Conservation (phyloP, 2,888 invertebrate genomes). For the Dioctria linearis region DNA sequence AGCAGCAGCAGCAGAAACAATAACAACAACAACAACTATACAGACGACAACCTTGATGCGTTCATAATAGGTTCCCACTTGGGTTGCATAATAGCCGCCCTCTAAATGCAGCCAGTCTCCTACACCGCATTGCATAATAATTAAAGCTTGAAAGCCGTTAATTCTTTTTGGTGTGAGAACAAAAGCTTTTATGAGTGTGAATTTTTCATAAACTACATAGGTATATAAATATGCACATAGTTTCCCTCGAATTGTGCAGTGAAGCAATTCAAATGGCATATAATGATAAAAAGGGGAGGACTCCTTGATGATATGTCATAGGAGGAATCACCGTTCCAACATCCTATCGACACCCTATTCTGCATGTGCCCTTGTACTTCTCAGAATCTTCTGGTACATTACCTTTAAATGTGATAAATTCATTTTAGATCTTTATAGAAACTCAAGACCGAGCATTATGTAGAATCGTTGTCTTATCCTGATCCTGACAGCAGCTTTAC, state of each 20-base stretch:
- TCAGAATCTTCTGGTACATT: slow-evolving; percentile 30
- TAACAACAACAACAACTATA: not conserved
- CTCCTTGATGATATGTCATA: too few relatives aligned
- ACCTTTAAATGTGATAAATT: slow-evolving; percentile 43
- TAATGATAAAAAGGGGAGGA: not conserved
- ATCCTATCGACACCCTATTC: too few relatives aligned
- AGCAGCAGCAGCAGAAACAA: too few relatives aligned
- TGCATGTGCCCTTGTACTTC: not conserved
- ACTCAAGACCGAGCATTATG: not conserved
- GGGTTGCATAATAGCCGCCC: slow-evolving; percentile 3
- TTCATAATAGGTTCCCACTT: slow-evolving; percentile 26
- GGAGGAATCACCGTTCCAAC: too few relatives aligned
- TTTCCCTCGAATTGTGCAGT: not conserved
- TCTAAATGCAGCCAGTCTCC: slow-evolving; percentile 12
- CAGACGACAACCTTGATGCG: slow-evolving; percentile 28
- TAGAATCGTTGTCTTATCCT: not conserved
- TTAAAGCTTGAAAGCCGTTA: slow-evolving; percentile 31
- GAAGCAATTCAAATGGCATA: not conserved
- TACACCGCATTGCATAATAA: slow-evolving; percentile 24
- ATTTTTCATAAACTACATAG: not conserved
- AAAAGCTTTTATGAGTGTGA: slow-evolving; percentile 22
- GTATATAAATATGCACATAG: too few relatives aligned
- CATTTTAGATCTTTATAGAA: slow-evolving; percentile 23
- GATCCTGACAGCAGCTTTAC: slow-evolving; percentile 19
- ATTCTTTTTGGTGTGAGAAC: slow-evolving; percentile 20